Evolutionary conservation across 2,888 invertebrate species (phyloP).

Genomic region (Eledone cirrhosa): DNA sequence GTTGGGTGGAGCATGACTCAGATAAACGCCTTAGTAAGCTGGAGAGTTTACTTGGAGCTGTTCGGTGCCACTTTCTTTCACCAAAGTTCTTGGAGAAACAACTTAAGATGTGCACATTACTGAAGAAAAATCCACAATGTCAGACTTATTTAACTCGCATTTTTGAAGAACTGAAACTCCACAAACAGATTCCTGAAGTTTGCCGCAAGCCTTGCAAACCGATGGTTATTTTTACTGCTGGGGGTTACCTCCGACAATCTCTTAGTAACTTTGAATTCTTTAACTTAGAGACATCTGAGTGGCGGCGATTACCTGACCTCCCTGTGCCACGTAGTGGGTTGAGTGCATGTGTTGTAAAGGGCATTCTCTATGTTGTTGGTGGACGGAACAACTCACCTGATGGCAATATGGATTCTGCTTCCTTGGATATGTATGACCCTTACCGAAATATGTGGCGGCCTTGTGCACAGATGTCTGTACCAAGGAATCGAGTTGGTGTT

Average conservation of each 20-base stretch:
- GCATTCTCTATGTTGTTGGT: conserved; percentile 90
- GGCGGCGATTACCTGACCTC: conserved; percentile 84
- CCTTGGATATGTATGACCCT: conserved; percentile 86
- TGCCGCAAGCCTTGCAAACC: conserved; percentile 82
- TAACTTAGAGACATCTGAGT: conserved; percentile 85
- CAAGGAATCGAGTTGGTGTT: conserved; percentile 88
- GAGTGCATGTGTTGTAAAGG: conserved; percentile 64
- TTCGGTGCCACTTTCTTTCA: conserved; percentile 90
- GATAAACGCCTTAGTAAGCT: conserved; percentile 83
- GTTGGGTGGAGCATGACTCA: conserved; percentile 87
- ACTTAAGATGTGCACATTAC: conserved; percentile 87
- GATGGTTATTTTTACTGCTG: conserved; percentile 88
- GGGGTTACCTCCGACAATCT: conserved; percentile 87
- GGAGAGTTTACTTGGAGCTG: conserved; percentile 86
- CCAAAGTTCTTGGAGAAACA: conserved; percentile 90
- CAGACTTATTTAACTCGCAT: conserved; percentile 88
- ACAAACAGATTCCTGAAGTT: conserved; percentile 81
- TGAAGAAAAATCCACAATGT: conserved; percentile 88
- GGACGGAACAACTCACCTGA: conserved; percentile 85
- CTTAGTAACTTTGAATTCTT: conserved; percentile 88
- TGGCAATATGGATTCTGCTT: conserved; percentile 73
- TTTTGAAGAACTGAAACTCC: conserved; percentile 87
- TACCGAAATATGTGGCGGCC: conserved; percentile 85
- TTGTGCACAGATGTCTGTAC: conserved; percentile 81
- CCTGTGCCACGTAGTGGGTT: conserved; percentile 85